Conservation (phyloP, 2,797 vertebrate genomes). For the Sebastes steindachneri region DNA sequence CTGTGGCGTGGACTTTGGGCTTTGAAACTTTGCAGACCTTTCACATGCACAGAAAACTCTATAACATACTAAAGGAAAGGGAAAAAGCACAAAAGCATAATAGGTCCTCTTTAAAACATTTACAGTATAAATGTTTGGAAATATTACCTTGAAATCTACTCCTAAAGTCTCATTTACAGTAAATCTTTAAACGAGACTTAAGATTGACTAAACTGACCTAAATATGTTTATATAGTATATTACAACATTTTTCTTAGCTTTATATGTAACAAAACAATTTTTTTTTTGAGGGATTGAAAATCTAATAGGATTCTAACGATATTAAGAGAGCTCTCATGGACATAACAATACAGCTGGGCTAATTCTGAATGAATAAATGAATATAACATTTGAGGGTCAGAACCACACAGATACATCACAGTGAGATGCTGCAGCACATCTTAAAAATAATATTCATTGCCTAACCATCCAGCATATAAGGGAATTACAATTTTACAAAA, state of each 20-base stretch:
- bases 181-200: rapidly evolving
- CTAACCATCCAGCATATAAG: not conserved
- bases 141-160: not conserved
- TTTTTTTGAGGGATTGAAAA: not conserved
- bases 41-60: rapidly evolving
- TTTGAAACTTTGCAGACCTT: too few relatives aligned
- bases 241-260: not conserved
- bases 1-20: rapidly evolving
- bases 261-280: not conserved
- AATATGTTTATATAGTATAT: not conserved
- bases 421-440: not conserved
- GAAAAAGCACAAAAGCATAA: too few relatives aligned
- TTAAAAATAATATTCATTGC: not conserved
- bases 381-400: not conserved
- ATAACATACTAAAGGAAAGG: too few relatives aligned
- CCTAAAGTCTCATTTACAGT: too few relatives aligned
- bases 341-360: not conserved
- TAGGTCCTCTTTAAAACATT: rapidly evolving
- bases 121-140: not conserved
- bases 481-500: not conserved
- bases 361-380: not conserved
- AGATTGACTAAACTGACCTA: not conserved
- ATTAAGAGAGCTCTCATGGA: not conserved
- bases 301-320: not conserved
- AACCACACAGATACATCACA: not conserved